Conservation (phyloP, 1,140 invertebrate genomes). For the Meloidogyne chitwoodi region DNA sequence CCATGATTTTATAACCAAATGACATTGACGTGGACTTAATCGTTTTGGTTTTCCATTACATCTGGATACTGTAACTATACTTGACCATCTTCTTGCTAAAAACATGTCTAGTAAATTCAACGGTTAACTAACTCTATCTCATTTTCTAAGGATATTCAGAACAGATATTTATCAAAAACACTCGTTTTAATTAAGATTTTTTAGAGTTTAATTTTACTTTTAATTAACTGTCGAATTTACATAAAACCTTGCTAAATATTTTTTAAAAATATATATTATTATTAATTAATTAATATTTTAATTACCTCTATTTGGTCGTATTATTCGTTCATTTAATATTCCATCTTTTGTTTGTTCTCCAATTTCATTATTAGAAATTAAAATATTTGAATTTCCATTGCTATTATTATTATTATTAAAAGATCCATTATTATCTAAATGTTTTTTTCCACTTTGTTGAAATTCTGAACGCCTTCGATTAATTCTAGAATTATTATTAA, state of each 20-base stretch:
- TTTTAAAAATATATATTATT: too few relatives aligned
- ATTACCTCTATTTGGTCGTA: not conserved
- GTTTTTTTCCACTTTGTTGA: not conserved
- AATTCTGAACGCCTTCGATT: not conserved
- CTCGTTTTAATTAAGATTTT: too few relatives aligned
- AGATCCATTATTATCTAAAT: not conserved
- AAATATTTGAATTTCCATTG: not conserved
- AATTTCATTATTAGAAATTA: not conserved
- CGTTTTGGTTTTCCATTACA: slow-evolving; percentile 38
- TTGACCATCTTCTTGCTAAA: slow-evolving; percentile 41
- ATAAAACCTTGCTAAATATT: too few relatives aligned
- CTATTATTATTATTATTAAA: not conserved
- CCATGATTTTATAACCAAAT: slow-evolving; percentile 44
- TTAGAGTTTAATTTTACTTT: too few relatives aligned
- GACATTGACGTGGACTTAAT: slow-evolving; percentile 36
- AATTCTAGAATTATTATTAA: not conserved
- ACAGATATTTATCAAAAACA: too few relatives aligned
- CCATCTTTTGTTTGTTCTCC: not conserved
- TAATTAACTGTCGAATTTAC: too few relatives aligned
- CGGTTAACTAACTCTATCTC: too few relatives aligned
- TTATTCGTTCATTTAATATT: not conserved
- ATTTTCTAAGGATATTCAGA: too few relatives aligned
- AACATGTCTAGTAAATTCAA: too few relatives aligned
- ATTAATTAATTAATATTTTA: too few relatives aligned
- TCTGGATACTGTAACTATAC: slow-evolving; percentile 27